These are phyloP conservation scores for Drosophila imparisetae DNA, from an alignment of 2,888 invertebrate species.

Conservation along the genomic window DNA sequence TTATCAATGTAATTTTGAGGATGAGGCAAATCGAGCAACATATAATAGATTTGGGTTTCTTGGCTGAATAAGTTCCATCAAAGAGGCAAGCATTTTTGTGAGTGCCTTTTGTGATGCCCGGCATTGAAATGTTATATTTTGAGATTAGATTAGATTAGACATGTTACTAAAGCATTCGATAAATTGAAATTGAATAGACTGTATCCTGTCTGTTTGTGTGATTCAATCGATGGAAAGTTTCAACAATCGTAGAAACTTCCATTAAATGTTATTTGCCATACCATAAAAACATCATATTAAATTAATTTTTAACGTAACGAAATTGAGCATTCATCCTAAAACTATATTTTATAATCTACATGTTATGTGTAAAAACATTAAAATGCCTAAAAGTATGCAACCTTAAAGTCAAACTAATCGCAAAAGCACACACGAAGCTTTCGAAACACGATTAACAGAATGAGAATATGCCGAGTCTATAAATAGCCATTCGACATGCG, in stretches of 20 bases:
- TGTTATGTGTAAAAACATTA: neutral
- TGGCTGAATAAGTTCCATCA: constrained; percentile 62
- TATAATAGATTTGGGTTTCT: constrained; percentile 64
- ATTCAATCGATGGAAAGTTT: constrained; percentile 6
- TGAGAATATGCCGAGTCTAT: constrained; percentile 44
- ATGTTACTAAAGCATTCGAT: constrained; percentile 68
- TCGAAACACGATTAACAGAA: constrained; percentile 18
- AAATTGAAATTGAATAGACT: constrained; percentile 66
- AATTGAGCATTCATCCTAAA: constrained; percentile 28
- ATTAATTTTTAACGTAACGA: neutral
- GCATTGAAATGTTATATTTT: constrained; percentile 69
- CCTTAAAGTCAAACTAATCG: constrained; percentile 47
- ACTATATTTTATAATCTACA: constrained; percentile 44
- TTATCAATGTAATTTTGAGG: constrained; percentile 68
- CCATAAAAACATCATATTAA: constrained; percentile 6
- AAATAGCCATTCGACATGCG: constrained; percentile 69
- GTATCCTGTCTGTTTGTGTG: constrained; percentile 4
- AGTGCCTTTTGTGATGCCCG: constrained; percentile 42
- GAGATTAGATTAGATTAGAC: constrained; percentile 68
- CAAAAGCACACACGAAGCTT: constrained; percentile 59
- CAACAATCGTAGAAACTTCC: constrained; percentile 19
- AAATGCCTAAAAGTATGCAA: constrained; percentile 56
- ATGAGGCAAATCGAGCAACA: constrained; percentile 56
- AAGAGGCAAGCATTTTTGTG: constrained; percentile 39
- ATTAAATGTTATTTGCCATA: constrained; percentile 17